Conservation (phyloP, 2,888 invertebrate genomes). For the Calameuta filiformis region DNA sequence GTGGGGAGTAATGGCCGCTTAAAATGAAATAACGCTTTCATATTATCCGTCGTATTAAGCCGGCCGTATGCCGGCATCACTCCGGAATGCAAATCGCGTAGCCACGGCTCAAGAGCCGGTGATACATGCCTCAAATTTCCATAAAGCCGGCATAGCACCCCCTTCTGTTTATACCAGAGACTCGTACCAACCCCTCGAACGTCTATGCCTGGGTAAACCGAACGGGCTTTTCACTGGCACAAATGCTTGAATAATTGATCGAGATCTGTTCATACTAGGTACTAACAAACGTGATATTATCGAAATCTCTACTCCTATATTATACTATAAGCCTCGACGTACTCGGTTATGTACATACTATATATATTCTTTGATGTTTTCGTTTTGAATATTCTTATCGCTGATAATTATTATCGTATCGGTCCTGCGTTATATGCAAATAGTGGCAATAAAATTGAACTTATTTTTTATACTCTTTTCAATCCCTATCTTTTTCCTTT, state of each 20-base stretch:
- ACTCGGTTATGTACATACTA: not conserved
- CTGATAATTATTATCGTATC: not conserved
- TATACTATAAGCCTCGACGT: not conserved
- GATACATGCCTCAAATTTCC: slow-evolving; percentile 17
- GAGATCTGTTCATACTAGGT: slow-evolving; percentile 4
- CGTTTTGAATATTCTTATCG: not conserved
- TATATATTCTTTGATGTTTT: not conserved
- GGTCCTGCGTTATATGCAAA: not conserved
- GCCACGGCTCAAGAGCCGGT: slow-evolving; percentile 1
- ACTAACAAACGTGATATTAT: slow-evolving; percentile 7
- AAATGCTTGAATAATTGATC: slow-evolving; percentile 26
- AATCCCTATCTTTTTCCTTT: not conserved
- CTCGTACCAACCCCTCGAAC: slow-evolving; percentile 15
- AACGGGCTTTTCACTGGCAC: slow-evolving; percentile 19
- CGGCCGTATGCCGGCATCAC: slow-evolving; percentile 7
- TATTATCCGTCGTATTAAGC: slow-evolving; percentile 17
- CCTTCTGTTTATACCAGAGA: slow-evolving; percentile 14
- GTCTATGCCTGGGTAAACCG: slow-evolving; percentile 6
- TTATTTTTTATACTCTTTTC: not conserved
- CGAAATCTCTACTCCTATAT: not conserved
- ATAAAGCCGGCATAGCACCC: slow-evolving; percentile 19
- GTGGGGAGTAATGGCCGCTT: slow-evolving; percentile 12
- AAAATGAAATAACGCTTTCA: slow-evolving; percentile 25
- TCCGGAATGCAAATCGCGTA: slow-evolving; percentile 5
- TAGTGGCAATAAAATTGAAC: not conserved